Percentiles rank a stretch among this genome's conserved stretches.
These are phyloP conservation scores for Albula glossodonta DNA, from an alignment of 2,113 vertebrate genomes.

Conservation along the genomic window DNA sequence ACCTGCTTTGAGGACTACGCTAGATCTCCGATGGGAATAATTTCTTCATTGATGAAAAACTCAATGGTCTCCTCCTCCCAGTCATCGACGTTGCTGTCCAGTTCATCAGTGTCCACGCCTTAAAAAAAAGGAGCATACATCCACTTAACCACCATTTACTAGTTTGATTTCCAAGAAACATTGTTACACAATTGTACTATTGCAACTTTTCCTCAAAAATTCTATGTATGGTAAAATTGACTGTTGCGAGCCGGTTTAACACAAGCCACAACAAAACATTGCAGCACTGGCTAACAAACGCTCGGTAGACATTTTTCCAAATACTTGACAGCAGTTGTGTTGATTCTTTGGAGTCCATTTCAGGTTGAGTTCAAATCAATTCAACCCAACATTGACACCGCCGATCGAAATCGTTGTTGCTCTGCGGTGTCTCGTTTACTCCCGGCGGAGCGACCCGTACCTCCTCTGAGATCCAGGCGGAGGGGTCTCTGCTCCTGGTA, in stretches of 20 bases:
- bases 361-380: background rate
- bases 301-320: background rate
- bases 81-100: conserved; percentile 97
- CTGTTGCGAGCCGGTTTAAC: background rate
- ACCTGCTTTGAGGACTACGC: conserved; percentile 80
- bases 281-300: background rate
- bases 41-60: conserved; percentile 99
- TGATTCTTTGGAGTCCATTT: background rate
- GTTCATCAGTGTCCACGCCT: conserved; percentile 93
- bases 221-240: background rate
- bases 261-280: background rate
- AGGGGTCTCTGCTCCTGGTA: conserved; percentile 84
- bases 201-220: background rate
- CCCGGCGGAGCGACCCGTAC: conserved; percentile 50
- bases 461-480: conserved; percentile 91
- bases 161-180: background rate
- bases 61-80: conserved; percentile 99
- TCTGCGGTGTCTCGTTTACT: no score
- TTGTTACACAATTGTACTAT: background rate
- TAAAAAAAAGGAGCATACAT: background rate
- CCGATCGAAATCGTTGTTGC: no score
- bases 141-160: background rate
- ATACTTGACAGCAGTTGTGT: background rate
- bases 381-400: no score
- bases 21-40: conserved; percentile 88